Evolutionary conservation across 2,113 vertebrate genomes (phyloP).

Genomic region (Hippocampus guttulatus): DNA sequence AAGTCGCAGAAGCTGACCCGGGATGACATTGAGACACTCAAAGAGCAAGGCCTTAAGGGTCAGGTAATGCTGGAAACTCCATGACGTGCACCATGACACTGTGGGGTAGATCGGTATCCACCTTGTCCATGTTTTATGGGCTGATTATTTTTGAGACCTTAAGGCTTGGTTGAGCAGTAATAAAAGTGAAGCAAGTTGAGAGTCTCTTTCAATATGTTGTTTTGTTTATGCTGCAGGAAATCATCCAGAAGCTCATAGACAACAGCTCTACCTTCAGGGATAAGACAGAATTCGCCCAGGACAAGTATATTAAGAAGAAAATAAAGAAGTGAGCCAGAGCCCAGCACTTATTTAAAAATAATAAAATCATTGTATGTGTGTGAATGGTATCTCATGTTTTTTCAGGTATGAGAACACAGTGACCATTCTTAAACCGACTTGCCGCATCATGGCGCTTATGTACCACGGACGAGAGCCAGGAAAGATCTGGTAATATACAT

Average conservation of each 20-base stretch:
- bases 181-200: too few species aligned
- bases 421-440: conserved; percentile 85
- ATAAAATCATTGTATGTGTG: not conserved
- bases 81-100: not conserved
- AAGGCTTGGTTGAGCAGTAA: too few species aligned
- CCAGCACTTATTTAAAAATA: not conserved
- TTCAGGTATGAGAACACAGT: conserved; percentile 87
- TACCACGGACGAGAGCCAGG: conserved; percentile 95
- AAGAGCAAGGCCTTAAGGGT: conserved; percentile 94
- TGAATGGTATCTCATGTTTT: not conserved
- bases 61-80: conserved; percentile 71
- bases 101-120: not conserved
- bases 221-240: conserved; percentile 77
- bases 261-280: conserved; percentile 94
- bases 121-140: too few species aligned
- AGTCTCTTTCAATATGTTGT: not conserved
- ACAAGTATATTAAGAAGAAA: conserved; percentile 99
- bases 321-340: conserved; percentile 97
- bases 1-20: conserved; percentile 96
- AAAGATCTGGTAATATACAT: conserved; percentile 85
- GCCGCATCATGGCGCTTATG: conserved; percentile 94
- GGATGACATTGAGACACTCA: conserved; percentile 94
- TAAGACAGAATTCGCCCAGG: conserved; percentile 96
- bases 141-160: too few species aligned
- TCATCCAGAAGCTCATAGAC: conserved; percentile 92